Evolutionary conservation across 2,888 invertebrate genomes (phyloP).

Genomic region (Aspidiotus destructor): DNA sequence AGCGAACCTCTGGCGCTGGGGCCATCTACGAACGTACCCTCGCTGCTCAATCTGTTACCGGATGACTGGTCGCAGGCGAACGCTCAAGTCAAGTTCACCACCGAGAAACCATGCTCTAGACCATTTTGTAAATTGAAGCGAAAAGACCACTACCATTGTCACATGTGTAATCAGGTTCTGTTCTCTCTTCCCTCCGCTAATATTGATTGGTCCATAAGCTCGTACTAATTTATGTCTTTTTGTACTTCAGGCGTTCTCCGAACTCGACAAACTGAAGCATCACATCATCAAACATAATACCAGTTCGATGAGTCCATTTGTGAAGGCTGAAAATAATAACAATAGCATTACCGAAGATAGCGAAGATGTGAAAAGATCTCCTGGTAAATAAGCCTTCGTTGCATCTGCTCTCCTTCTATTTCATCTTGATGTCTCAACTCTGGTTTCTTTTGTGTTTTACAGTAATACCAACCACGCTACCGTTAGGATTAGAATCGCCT

Average conservation of each 20-base stretch:
- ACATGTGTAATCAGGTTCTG: conserved; percentile 60
- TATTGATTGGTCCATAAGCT: background rate
- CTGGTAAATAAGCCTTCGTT: conserved; percentile 34
- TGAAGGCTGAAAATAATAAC: conserved; percentile 40
- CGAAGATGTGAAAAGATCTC: conserved; percentile 35
- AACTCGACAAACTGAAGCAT: conserved; percentile 55
- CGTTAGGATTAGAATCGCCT: conserved; percentile 38
- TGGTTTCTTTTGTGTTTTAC: conserved; percentile 16
- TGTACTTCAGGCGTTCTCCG: conserved; percentile 54
- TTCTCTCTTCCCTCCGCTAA: background rate
- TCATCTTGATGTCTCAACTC: too few species aligned
- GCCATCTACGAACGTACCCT: conserved; percentile 1
- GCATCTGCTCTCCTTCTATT: background rate
- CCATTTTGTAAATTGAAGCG: conserved; percentile 72
- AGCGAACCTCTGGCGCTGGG: conserved; percentile 7
- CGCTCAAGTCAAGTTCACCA: conserved; percentile 51
- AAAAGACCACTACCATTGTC: conserved; percentile 68
- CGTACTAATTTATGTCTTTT: background rate
- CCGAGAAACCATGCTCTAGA: conserved; percentile 58
- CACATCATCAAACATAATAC: conserved; percentile 63
- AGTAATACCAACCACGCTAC: conserved; percentile 37
- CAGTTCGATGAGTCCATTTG: conserved; percentile 45
- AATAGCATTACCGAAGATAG: conserved; percentile 38
- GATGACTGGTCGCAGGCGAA: conserved; percentile 41
- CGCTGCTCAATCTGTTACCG: conserved; percentile 32